Percentiles rank a stretch among this genome's conserved stretches.
Conservation (phyloP, 2,888 invertebrate genomes). For the Eurois occulta region DNA sequence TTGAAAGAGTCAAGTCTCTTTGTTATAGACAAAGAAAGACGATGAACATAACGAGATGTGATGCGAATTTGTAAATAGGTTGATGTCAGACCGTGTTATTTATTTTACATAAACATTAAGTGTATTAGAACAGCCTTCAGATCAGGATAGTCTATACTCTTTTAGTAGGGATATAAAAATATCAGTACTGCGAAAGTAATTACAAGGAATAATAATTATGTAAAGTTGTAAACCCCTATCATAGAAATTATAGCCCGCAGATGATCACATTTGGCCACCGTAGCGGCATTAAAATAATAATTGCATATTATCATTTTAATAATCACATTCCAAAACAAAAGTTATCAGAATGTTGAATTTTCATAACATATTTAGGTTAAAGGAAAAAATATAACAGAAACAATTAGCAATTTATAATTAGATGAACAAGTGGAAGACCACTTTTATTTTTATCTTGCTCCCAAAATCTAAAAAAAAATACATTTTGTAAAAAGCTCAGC, state of each 20-base stretch:
- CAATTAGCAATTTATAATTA: neutral
- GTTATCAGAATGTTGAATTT: neutral
- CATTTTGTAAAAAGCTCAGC: neutral
- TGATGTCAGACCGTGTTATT: neutral
- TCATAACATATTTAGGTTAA: neutral
- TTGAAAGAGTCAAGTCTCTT: neutral
- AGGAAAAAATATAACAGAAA: neutral
- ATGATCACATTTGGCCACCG: neutral
- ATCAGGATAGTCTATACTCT: neutral
- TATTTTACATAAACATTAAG: neutral
- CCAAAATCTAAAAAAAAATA: neutral
- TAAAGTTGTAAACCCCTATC: conserved; percentile 17
- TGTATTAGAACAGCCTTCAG: neutral
- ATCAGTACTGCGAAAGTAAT: conserved; percentile 9
- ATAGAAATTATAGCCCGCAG: conserved; percentile 18
- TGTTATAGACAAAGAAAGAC: neutral
- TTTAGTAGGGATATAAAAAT: neutral
- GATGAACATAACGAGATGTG: conserved; percentile 13
- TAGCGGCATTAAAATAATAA: neutral
- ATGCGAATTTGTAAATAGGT: conserved; percentile 12
- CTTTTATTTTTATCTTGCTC: neutral
- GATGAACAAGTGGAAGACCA: neutral
- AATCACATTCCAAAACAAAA: neutral
- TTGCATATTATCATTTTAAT: neutral
- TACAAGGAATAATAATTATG: conserved; percentile 14